Evolutionary conservation across 1,140 invertebrate genomes (phyloP).

Genomic region (Drosophila gunungcola): DNA sequence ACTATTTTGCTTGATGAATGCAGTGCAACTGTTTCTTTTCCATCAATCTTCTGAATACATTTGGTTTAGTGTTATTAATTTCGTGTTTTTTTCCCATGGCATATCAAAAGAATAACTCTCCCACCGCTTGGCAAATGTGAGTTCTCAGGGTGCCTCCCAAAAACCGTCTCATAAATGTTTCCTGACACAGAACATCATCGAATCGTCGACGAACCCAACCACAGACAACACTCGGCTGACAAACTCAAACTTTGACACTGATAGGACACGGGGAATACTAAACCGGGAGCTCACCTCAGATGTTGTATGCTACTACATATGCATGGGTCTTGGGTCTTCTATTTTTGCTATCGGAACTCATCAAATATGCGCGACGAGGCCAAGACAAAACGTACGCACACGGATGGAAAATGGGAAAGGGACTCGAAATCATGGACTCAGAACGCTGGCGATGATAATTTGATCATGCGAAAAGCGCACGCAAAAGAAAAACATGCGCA

Average conservation of each 20-base stretch:
- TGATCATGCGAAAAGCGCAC: conserved; percentile 82
- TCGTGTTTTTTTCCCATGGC: conserved; percentile 23
- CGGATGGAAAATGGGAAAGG: conserved; percentile 29
- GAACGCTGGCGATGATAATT: conserved; percentile 55
- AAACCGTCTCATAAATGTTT: conserved; percentile 32
- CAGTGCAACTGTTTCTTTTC: not conserved
- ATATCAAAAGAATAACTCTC: conserved; percentile 18
- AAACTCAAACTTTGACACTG: conserved; percentile 69
- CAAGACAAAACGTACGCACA: conserved; percentile 57
- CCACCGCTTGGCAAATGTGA: conserved; percentile 7
- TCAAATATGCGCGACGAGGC: conserved; percentile 69
- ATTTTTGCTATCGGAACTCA: conserved; percentile 71
- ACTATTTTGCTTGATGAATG: not conserved
- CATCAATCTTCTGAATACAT: not conserved
- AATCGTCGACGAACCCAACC: conserved; percentile 14
- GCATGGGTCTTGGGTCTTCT: conserved; percentile 1
- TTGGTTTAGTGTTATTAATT: not conserved
- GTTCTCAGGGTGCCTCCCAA: conserved; percentile 20
- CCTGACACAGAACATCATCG: conserved; percentile 42
- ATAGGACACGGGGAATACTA: conserved; percentile 57
- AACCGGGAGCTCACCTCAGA: conserved; percentile 35
- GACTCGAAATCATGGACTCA: conserved; percentile 37
- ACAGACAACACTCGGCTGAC: conserved; percentile 34
- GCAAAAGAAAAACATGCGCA: conserved; percentile 79
- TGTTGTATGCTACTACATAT: not conserved